Evolutionary conservation across 2,797 vertebrate species (phyloP).

Genomic region (Hypotaenidia okinawae): DNA sequence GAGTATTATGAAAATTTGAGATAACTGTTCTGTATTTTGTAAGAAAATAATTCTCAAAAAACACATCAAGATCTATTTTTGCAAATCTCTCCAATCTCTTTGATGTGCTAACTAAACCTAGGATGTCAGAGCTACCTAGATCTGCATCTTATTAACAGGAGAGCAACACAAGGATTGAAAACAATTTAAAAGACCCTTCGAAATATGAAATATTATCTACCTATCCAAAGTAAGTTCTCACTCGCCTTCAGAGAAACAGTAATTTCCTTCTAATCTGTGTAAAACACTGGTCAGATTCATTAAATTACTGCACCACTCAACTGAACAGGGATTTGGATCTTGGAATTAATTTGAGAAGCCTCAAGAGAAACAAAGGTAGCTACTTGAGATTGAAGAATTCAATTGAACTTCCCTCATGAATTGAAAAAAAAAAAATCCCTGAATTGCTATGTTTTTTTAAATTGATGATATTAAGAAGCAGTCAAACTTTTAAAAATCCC

Average conservation of each 20-base stretch:
- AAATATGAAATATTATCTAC: not conserved
- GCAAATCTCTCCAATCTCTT: not conserved
- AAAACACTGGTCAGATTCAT: not conserved
- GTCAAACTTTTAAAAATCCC: not conserved
- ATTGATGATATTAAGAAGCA: not conserved
- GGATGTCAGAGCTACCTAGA: not conserved
- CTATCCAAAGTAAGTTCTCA: not conserved
- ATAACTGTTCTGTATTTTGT: not conserved
- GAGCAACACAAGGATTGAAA: not conserved
- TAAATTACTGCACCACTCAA: not conserved
- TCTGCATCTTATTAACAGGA: not conserved
- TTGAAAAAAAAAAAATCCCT: not conserved
- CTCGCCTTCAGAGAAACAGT: not conserved
- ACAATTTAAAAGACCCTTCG: not conserved
- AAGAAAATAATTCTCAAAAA: not conserved
- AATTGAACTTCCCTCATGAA: not conserved
- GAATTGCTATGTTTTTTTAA: not conserved
- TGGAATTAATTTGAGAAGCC: not conserved
- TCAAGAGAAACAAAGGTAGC: not conserved
- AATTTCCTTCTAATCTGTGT: not conserved
- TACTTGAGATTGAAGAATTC: not conserved
- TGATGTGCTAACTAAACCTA: not conserved
- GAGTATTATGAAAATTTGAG: not conserved
- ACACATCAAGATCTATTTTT: not conserved
- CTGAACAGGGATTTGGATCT: not conserved